Conservation (phyloP, 2,113 vertebrate species). For the Halcyon senegalensis region DNA sequence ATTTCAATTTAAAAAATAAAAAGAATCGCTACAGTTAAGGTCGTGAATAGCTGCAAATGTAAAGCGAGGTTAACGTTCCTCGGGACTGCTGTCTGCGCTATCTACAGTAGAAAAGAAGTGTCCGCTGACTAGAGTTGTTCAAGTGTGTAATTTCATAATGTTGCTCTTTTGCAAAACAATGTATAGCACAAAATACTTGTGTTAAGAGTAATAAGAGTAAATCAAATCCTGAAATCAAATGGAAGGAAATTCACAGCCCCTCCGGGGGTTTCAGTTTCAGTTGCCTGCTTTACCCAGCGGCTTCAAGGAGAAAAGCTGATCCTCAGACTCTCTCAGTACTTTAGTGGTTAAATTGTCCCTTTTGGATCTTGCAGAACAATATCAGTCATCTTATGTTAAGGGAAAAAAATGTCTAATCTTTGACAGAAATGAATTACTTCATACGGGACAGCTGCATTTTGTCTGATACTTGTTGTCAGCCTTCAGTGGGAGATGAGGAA, state of each 20-base stretch:
- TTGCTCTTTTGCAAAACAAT: not conserved
- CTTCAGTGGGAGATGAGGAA: conserved; percentile 74
- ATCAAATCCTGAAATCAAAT: not conserved
- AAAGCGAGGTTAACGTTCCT: not conserved
- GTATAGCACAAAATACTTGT: not conserved
- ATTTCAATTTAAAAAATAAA: not conserved
- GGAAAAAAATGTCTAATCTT: conserved; percentile 78
- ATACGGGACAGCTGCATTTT: conserved; percentile 78
- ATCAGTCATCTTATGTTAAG: conserved; percentile 80
- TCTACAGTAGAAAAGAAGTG: not conserved
- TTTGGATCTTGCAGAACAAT: conserved; percentile 66
- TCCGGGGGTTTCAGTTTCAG: not conserved
- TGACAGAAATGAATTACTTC: conserved; percentile 84
- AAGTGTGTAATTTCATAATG: not conserved
- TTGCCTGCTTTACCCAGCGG: not conserved
- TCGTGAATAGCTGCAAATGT: rapidly evolving
- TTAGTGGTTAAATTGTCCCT: conserved; percentile 71
- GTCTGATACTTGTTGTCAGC: conserved; percentile 80
- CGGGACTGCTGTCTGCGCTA: not conserved
- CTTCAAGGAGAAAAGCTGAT: not conserved
- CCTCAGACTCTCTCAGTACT: not conserved
- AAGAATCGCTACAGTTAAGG: rapidly evolving
- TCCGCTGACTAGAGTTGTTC: not conserved
- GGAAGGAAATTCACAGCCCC: not conserved
- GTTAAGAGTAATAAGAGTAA: not conserved